Conservation (phyloP, 92 coral and sea anemone genomes). For the Palythoa heliodiscus region DNA sequence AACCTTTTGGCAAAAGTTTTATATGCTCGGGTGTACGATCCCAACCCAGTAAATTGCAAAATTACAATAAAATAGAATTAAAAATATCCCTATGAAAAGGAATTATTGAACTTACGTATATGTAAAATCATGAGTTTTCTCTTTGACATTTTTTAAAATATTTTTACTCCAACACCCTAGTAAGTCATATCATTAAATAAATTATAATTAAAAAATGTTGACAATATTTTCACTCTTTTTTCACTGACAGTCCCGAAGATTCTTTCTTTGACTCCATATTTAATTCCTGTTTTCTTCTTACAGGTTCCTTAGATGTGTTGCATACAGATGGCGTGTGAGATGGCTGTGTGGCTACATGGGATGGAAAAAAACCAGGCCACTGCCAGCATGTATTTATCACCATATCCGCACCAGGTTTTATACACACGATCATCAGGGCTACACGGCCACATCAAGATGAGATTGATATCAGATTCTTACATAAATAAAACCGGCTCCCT, state of each 20-base stretch:
- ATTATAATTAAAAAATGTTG: too few species aligned
- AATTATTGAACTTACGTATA: too few species aligned
- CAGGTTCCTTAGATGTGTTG: slow-evolving; percentile 53
- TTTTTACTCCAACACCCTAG: neutral
- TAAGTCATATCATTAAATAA: neutral
- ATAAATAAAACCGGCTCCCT: neutral
- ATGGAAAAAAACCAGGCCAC: slow-evolving; percentile 62
- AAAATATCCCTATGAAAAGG: too few species aligned
- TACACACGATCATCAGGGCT: neutral
- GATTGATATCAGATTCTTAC: neutral
- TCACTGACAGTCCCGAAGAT: too few species aligned
- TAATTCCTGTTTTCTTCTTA: slow-evolving; percentile 2
- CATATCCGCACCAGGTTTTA: slow-evolving; percentile 16
- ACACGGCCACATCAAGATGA: neutral
- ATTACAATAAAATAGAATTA: too few species aligned
- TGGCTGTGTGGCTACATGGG: slow-evolving; percentile 54
- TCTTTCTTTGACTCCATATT: neutral
- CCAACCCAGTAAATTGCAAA: too few species aligned
- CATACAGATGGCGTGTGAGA: slow-evolving; percentile 48
- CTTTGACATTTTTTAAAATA: neutral
- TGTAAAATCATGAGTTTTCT: neutral
- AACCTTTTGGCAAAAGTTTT: too few species aligned
- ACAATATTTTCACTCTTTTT: too few species aligned
- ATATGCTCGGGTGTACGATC: too few species aligned
- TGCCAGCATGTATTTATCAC: slow-evolving; percentile 64